phyloP scores from a whole-genome alignment of 2,888 invertebrate genomes.

The Eupithecia inturbata region DNA sequence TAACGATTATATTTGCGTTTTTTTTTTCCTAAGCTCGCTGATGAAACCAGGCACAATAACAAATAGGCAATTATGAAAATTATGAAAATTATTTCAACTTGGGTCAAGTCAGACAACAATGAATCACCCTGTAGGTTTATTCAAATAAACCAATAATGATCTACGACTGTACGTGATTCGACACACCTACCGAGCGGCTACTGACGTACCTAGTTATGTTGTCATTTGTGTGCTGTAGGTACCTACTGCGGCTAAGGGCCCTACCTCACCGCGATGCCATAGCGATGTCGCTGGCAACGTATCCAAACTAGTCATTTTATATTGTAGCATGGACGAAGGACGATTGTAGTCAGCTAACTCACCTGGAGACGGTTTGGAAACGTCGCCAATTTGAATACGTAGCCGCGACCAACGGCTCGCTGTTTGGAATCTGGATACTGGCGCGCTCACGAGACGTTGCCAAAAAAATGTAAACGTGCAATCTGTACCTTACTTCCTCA shows the following conservation, averaged over 20 bases:
- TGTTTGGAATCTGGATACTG: too few relatives aligned
- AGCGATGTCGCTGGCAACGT: too few relatives aligned
- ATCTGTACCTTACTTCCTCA: too few relatives aligned
- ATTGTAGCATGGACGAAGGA: too few relatives aligned
- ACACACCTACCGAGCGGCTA: slow-evolving; percentile 28
- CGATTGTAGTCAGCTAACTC: too few relatives aligned
- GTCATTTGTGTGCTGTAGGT: neutral
- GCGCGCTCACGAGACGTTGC: too few relatives aligned
- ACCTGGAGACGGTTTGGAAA: too few relatives aligned
- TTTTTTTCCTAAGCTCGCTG: neutral
- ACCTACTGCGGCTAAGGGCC: neutral
- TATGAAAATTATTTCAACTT: neutral
- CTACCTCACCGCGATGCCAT: too few relatives aligned
- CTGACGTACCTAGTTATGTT: slow-evolving; percentile 17
- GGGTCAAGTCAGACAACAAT: neutral
- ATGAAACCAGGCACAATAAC: neutral
- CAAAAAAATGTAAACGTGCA: too few relatives aligned
- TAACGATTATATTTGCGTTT: neutral
- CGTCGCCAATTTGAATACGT: too few relatives aligned
- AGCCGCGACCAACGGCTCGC: too few relatives aligned
- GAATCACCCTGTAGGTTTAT: slow-evolving; percentile 11
- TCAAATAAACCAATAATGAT: slow-evolving; percentile 19
- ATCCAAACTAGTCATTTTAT: too few relatives aligned
- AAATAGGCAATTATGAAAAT: neutral
- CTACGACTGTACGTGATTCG: slow-evolving; percentile 27